phyloP scores from a whole-genome alignment of 2,888 invertebrate genomes.

The Hydroisotoma schaefferi region DNA sequence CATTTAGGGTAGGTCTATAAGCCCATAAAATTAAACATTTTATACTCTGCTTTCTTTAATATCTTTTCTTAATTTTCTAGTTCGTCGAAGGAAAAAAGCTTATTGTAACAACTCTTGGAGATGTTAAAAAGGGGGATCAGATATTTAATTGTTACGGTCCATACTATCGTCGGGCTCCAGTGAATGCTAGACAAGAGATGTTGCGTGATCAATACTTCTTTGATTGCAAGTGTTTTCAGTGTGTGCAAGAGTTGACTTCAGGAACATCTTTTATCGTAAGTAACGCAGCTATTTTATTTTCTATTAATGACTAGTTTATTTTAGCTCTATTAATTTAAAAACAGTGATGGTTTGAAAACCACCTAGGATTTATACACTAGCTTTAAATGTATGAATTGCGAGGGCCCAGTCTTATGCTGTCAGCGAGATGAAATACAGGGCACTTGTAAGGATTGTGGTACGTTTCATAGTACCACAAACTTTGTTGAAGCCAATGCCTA shows the following conservation, averaged over 20 bases:
- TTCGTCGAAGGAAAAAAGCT: slow-evolving; percentile 52
- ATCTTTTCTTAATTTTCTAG: slow-evolving; percentile 17
- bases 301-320: slow-evolving; percentile 3
- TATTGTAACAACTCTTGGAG: slow-evolving; percentile 65
- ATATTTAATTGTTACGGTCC: slow-evolving; percentile 82
- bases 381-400: slow-evolving; percentile 50
- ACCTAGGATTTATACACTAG: slow-evolving; percentile 49
- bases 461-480: slow-evolving; percentile 28
- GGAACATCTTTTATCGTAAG: slow-evolving; percentile 38
- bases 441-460: slow-evolving; percentile 50
- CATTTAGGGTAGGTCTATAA: slow-evolving; percentile 62
- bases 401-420: slow-evolving; percentile 45
- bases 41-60: not conserved
- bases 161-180: slow-evolving; percentile 64
- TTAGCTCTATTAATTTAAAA: slow-evolving; percentile 10
- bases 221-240: slow-evolving; percentile 69
- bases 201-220: slow-evolving; percentile 74
- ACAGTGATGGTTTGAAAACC: slow-evolving; percentile 32
- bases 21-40: no score
- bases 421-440: slow-evolving; percentile 1
- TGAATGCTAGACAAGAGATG: slow-evolving; percentile 60
- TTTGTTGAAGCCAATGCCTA: slow-evolving; percentile 25
- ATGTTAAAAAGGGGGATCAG: slow-evolving; percentile 65
- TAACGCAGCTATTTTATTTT: slow-evolving; percentile 5
- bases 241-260: slow-evolving; percentile 54